These are phyloP conservation scores for Anas flavirostris DNA, from an alignment of 2,797 vertebrate species.

Conservation along the genomic window DNA sequence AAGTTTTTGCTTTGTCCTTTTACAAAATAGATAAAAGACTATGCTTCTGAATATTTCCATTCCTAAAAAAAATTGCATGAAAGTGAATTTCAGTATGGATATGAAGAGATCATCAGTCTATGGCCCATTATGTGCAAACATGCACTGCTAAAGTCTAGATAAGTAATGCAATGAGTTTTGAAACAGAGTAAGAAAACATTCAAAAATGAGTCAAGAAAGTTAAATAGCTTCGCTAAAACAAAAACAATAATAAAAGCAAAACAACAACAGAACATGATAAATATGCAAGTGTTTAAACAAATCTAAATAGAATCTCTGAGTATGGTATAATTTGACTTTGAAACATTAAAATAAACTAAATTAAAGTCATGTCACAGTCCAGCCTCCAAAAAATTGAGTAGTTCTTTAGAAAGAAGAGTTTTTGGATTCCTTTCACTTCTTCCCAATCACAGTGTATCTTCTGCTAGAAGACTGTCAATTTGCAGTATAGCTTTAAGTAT, in stretches of 20 bases:
- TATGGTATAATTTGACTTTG: not conserved
- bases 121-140: not conserved
- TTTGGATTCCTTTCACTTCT: not conserved
- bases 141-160: not conserved
- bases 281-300: not conserved
- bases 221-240: not conserved
- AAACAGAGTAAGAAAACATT: conserved; percentile 6
- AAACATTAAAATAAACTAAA: not conserved
- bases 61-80: not conserved
- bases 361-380: not conserved
- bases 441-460: not conserved
- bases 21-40: not conserved
- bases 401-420: not conserved
- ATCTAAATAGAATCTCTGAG: not conserved
- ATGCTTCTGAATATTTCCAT: not conserved
- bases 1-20: not conserved
- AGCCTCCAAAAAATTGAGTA: not conserved
- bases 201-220: not conserved
- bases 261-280: not conserved
- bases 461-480: not conserved
- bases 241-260: not conserved
- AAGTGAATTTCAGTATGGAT: not conserved
- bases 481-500: not conserved
- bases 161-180: not conserved
- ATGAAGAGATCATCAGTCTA: not conserved